These are phyloP conservation scores for Psittacula derbiana DNA, from an alignment of 2,797 vertebrate species.

Conservation along the genomic window DNA sequence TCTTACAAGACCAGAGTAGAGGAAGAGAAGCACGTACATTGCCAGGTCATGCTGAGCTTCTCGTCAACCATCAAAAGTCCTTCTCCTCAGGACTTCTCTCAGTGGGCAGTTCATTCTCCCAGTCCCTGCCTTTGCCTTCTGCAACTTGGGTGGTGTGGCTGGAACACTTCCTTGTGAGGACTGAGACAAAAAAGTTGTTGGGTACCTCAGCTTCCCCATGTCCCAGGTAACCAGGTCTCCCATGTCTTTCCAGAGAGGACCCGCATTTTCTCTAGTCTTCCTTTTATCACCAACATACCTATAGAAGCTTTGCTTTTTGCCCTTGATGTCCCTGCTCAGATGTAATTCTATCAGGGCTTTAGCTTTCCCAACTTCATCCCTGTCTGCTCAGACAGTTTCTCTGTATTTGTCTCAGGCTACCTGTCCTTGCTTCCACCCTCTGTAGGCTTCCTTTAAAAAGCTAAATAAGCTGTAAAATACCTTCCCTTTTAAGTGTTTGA, in stretches of 20 bases:
- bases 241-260: neutral
- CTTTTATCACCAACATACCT: neutral
- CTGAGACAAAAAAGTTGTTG: neutral
- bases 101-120: neutral
- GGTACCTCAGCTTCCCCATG: neutral
- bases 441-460: conserved; percentile 29
- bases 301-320: neutral
- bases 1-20: neutral
- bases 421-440: neutral
- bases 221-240: neutral
- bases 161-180: neutral
- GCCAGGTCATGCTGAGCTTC: neutral
- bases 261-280: neutral
- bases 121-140: neutral
- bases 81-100: neutral
- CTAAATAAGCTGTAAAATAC: conserved; percentile 60
- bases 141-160: neutral
- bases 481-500: conserved; percentile 68
- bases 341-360: neutral
- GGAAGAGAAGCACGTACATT: neutral
- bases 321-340: neutral
- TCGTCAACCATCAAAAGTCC: neutral
- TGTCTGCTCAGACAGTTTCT: neutral
- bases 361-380: neutral
- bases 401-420: neutral